These are phyloP conservation scores for Aradus depressus DNA, from an alignment of 2,888 invertebrate species.

Conservation along the genomic window DNA sequence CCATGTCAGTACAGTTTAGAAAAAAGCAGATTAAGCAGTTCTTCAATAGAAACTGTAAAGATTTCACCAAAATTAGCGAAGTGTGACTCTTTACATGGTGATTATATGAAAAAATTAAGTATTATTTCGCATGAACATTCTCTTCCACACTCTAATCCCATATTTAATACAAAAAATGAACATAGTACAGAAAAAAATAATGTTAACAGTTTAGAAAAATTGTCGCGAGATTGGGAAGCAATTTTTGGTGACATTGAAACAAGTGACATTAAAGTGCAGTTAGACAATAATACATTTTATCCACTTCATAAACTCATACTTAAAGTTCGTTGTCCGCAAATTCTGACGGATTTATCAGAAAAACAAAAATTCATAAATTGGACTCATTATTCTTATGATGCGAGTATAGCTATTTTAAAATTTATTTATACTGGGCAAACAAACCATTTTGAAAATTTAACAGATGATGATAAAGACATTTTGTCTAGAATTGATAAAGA, in stretches of 20 bases:
- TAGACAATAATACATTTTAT: conserved; percentile 36
- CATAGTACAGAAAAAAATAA: too few species aligned
- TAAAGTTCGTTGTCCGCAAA: conserved; percentile 37
- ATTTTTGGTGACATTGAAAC: conserved; percentile 35
- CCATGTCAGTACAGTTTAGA: too few species aligned
- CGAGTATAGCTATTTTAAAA: conserved; percentile 37
- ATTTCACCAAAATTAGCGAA: too few species aligned
- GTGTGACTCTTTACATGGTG: too few species aligned
- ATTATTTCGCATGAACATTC: too few species aligned
- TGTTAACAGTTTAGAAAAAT: conserved; percentile 15
- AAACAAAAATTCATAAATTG: conserved; percentile 32
- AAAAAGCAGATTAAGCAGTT: too few species aligned
- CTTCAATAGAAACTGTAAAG: too few species aligned
- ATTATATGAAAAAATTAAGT: too few species aligned
- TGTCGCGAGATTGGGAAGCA: conserved; percentile 35
- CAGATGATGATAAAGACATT: conserved; percentile 1
- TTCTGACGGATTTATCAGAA: conserved; percentile 35
- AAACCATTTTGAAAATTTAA: conserved; percentile 4
- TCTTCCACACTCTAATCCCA: too few species aligned
- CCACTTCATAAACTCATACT: conserved; percentile 40
- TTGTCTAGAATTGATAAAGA: neutral
- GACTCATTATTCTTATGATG: conserved; percentile 31
- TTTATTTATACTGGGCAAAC: conserved; percentile 36
- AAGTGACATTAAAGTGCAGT: conserved; percentile 39
- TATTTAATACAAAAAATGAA: too few species aligned